Base-by-base conservation (phyloP, 2,113 vertebrate species). In the Elachura formosa region DNA sequence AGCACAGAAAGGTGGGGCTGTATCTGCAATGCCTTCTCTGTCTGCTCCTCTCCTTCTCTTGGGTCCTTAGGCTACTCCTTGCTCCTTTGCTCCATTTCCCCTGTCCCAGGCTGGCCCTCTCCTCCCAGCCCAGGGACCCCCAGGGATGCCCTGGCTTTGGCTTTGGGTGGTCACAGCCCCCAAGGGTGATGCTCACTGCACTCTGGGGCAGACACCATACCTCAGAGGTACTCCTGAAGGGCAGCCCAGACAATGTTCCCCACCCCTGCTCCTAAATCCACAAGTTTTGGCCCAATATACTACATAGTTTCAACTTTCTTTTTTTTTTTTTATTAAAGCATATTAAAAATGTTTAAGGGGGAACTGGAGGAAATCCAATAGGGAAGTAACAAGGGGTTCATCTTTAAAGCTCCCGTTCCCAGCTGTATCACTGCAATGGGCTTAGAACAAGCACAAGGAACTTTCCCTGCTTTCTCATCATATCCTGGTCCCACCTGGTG, bases 21-120 rank as follows among this genome's bases (percentile, higher is more conserved):
- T 2, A 6, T 1, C 16, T 4, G n/a, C 63, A 11, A 4, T 7
- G 11, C 31, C n/a, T 38, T 43, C 48, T 26, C 63, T n/a, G 14
- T 2, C 56, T 15, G n/a, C 56, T 40, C 15, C 29, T 66, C 38
- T 54, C 1, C 29, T 41, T 41, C 84, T 31, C 61, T 2, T 24
- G 10, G 26, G 11, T 31, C 49, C 33, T 69, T 14, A 21, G 28
- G 8, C 25, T 10, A 5, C 56, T 52, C 36, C 12, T n/a, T 19
- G 15, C 24, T 43, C 17, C 38, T 66, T 38, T 4, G 1, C 11
- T 51, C 2, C 0, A 11, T 31, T 18, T 41, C 22, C 54, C 40
- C 23, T 41, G 18, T 20, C 29, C 26, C 34, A 49, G 28, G 26
- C 49, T 5, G 11, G 46, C 8, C n/a, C 5, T 6, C 15, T n/a